Evolutionary conservation across 2,113 vertebrate genomes (phyloP).

Genomic region (Corythornis cristatus): DNA sequence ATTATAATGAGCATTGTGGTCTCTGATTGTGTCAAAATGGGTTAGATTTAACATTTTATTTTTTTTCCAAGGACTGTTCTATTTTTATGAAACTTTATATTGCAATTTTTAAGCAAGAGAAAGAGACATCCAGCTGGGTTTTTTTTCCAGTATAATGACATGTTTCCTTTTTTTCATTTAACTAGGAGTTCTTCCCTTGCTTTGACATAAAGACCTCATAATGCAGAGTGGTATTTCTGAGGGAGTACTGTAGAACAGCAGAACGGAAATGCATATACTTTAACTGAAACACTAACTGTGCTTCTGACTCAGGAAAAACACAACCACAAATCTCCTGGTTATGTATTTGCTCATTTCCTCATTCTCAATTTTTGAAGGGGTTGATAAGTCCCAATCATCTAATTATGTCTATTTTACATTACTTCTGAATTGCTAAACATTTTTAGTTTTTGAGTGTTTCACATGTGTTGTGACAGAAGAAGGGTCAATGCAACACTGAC

Average conservation of each 20-base stretch:
- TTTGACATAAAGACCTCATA: neutral
- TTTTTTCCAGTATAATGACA: neutral
- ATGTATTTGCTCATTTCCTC: constrained; percentile 20
- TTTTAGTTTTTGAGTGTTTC: neutral
- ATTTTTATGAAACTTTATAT: neutral
- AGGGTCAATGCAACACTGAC: neutral
- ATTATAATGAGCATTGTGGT: neutral
- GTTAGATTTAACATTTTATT: neutral
- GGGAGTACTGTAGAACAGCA: neutral
- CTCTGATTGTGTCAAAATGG: neutral
- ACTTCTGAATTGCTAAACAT: neutral
- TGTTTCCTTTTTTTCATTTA: neutral
- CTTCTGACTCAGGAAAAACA: constrained; percentile 38
- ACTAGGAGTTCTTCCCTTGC: neutral
- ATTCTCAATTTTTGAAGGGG: neutral
- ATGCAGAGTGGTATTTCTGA: neutral
- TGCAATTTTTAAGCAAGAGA: neutral
- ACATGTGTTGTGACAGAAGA: neutral
- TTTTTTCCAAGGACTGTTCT: neutral
- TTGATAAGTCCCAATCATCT: neutral
- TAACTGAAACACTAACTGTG: neutral
- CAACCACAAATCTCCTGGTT: constrained; percentile 14
- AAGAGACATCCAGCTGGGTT: neutral
- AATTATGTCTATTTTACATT: neutral
- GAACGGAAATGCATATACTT: neutral